Evolutionary conservation across 2,888 invertebrate genomes (phyloP).

Genomic region (Caenorhabditis auriculariae): DNA sequence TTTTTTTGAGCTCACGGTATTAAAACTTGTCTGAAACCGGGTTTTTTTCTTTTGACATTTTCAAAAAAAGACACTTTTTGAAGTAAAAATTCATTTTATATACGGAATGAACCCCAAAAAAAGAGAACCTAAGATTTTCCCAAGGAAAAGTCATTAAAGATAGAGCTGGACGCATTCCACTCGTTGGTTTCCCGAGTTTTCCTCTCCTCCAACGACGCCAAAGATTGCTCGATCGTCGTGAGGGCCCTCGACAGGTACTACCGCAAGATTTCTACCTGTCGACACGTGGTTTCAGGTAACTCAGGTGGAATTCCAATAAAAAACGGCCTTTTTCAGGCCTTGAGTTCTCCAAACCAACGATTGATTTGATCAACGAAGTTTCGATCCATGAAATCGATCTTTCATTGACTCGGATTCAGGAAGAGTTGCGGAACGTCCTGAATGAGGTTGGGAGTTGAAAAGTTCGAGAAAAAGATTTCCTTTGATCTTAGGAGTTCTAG

Average conservation of each 20-base stretch:
- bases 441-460: conserved; percentile 24
- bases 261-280: conserved; percentile 50
- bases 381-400: conserved; percentile 52
- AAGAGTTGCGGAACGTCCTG: conserved; percentile 28
- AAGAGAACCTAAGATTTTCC: no score
- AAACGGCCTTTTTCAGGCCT: conserved; percentile 24
- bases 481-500: background rate
- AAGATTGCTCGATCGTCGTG: conserved; percentile 57
- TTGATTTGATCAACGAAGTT: conserved; percentile 43
- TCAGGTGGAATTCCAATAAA: background rate
- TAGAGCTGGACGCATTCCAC: conserved; percentile 28
- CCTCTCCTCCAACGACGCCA: conserved; percentile 40
- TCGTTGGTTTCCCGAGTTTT: conserved; percentile 27
- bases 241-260: conserved; percentile 61
- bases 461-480: background rate
- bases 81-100: no score
- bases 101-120: no score
- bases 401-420: conserved; percentile 38
- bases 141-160: no score
- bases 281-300: conserved; percentile 29
- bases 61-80: no score
- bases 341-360: conserved; percentile 44
- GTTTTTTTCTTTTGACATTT: no score
- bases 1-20: no score
- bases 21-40: no score